Conservation (phyloP, 2,113 vertebrate genomes). For the Phylloscopus whistleri region DNA sequence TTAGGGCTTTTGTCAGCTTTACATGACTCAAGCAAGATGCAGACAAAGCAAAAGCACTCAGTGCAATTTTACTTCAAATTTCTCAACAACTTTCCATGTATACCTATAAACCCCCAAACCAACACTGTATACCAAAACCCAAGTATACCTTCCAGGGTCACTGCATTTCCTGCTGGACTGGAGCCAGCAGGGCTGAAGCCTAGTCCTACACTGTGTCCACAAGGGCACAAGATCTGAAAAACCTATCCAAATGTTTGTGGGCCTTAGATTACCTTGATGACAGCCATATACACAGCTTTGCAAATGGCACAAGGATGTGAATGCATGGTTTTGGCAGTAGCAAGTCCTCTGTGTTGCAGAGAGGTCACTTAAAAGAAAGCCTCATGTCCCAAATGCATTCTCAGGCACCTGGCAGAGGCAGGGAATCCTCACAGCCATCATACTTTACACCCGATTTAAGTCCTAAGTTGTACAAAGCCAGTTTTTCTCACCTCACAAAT, state of each 20-base stretch:
- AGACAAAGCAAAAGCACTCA: not conserved
- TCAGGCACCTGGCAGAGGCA: not conserved
- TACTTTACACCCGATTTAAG: not conserved
- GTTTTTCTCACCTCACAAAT: not conserved
- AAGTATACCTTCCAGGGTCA: not conserved
- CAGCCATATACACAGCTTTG: not conserved
- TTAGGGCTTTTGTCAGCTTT: not conserved
- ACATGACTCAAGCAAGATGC: not conserved
- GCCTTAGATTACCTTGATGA: not conserved
- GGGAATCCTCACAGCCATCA: not conserved
- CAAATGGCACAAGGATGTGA: not conserved
- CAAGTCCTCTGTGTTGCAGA: not conserved
- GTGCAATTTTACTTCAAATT: not conserved
- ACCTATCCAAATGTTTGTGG: not conserved
- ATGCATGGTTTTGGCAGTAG: not conserved
- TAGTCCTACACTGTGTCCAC: not conserved
- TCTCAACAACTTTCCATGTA: not conserved
- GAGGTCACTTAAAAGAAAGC: not conserved
- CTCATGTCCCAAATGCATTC: not conserved
- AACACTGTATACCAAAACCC: rapidly evolving
- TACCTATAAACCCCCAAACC: not conserved
- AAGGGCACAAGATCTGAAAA: not conserved
- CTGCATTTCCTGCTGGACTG: not conserved
- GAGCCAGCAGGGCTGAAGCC: not conserved
- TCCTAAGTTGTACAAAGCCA: not conserved